Evolutionary conservation across 2,888 invertebrate genomes (phyloP).

Genomic region (Oxystoma pomonae): DNA sequence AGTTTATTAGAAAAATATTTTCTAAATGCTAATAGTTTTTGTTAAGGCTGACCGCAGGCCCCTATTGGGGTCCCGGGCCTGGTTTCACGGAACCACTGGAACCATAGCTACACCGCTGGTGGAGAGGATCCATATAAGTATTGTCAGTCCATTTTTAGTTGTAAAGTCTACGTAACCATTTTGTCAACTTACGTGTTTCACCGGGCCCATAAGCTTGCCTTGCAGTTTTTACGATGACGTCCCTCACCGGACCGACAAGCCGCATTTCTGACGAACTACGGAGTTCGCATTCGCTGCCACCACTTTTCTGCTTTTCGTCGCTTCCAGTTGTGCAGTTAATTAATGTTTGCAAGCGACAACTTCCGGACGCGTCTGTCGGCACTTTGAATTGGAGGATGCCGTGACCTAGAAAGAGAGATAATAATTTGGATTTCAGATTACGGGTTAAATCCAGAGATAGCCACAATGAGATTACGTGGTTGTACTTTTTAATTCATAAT

Average conservation of each 20-base stretch:
- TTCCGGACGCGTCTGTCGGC: constrained; percentile 56
- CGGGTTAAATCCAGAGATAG: too few species aligned
- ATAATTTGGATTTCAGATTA: too few species aligned
- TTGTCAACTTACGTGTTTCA: constrained; percentile 59
- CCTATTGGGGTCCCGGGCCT: too few species aligned
- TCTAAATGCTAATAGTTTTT: too few species aligned
- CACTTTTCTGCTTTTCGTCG: background rate
- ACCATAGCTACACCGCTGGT: background rate
- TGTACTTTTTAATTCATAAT: background rate
- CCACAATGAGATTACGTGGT: background rate
- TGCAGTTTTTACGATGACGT: constrained; percentile 61
- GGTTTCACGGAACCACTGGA: too few species aligned
- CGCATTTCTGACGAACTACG: constrained; percentile 59
- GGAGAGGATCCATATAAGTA: background rate
- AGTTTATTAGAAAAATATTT: too few species aligned
- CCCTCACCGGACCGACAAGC: constrained; percentile 60
- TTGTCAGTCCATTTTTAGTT: background rate
- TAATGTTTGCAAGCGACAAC: constrained; percentile 58
- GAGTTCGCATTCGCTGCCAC: constrained; percentile 48
- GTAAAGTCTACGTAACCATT: background rate
- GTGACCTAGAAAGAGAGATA: constrained; percentile 51
- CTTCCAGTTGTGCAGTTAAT: constrained; percentile 51
- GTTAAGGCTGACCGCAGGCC: too few species aligned
- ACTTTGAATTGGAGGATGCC: constrained; percentile 60
- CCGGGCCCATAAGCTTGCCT: constrained; percentile 60